Conservation (phyloP, 2,888 invertebrate genomes). For the Caenorhabditis drosophilae region DNA sequence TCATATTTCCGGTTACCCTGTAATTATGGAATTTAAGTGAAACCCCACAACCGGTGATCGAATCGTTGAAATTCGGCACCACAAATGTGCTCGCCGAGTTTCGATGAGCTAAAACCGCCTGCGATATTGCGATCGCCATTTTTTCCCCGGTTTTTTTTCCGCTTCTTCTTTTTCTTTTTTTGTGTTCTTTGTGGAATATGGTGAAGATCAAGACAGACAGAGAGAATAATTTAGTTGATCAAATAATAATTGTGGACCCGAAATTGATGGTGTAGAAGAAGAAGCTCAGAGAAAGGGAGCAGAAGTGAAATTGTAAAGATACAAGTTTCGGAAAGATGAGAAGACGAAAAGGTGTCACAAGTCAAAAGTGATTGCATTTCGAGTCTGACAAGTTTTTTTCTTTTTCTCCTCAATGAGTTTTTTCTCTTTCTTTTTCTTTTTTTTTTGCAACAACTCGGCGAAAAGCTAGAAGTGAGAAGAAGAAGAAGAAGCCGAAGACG, state of each 20-base stretch:
- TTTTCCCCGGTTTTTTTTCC: slow-evolving; percentile 4
- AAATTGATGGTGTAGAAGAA: too few species aligned
- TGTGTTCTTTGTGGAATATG: slow-evolving; percentile 3
- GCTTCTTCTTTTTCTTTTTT: too few species aligned
- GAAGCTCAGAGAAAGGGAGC: too few species aligned
- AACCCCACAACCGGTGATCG: slow-evolving; percentile 11
- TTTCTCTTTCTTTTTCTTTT: too few species aligned
- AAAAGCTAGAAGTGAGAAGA: neutral
- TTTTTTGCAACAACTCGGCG: too few species aligned
- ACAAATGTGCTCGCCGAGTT: slow-evolving; percentile 41
- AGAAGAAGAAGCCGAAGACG: slow-evolving; percentile 6
- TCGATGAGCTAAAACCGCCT: slow-evolving; percentile 53
- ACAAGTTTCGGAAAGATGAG: too few species aligned
- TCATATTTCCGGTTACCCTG: slow-evolving; percentile 68
- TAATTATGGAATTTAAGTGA: slow-evolving; percentile 57
- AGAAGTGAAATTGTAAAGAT: too few species aligned
- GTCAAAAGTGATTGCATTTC: neutral
- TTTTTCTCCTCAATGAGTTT: too few species aligned
- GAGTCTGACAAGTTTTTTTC: too few species aligned
- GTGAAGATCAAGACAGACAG: neutral
- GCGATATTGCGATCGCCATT: slow-evolving; percentile 60
- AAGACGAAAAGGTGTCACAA: neutral
- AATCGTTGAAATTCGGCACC: slow-evolving; percentile 40
- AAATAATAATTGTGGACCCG: too few species aligned
- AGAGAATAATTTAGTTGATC: neutral